These are phyloP conservation scores for Bombus balteatus DNA, from an alignment of 1,140 invertebrate species.

Conservation along the genomic window DNA sequence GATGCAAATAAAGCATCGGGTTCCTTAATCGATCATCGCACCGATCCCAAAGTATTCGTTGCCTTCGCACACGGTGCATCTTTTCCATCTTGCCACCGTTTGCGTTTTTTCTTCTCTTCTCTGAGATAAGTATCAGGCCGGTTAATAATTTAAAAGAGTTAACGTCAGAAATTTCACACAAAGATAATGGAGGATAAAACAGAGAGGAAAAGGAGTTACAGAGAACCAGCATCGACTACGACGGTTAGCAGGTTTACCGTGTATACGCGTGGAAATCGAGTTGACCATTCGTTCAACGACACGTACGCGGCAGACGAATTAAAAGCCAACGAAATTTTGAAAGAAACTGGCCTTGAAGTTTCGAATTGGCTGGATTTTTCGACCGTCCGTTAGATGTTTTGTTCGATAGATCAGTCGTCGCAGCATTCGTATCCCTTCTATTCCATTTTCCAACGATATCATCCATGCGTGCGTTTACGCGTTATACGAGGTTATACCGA, in stretches of 20 bases:
- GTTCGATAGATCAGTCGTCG: not conserved
- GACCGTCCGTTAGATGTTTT: no score
- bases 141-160: no score
- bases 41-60: not conserved
- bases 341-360: not conserved
- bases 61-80: not conserved
- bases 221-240: not conserved
- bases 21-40: conserved; percentile 47
- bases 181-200: no score
- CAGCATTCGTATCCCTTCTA: no score
- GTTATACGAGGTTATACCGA: not conserved
- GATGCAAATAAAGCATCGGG: conserved; percentile 63
- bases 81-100: not conserved
- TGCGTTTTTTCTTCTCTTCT: not conserved
- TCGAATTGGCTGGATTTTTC: no score
- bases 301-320: no score
- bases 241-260: no score
- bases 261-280: no score
- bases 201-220: no score
- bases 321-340: not conserved
- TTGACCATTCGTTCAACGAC: no score
- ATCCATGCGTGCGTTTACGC: not conserved
- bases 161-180: no score
- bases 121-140: not conserved
- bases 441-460: not conserved